phyloP scores from a whole-genome alignment of 1,140 invertebrate species.

The Ridgeia piscesae region DNA sequence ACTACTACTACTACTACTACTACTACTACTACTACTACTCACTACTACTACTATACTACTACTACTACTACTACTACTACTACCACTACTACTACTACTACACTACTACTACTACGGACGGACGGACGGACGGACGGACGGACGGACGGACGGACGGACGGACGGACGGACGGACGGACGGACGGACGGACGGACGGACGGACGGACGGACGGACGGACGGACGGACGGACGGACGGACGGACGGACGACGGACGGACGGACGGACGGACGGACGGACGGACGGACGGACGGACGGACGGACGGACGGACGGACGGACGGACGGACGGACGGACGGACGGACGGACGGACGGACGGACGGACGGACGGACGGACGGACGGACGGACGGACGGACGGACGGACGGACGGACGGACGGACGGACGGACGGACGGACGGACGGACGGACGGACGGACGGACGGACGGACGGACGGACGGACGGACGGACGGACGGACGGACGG shows the following conservation, averaged over 20 bases:
- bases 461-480: too few relatives aligned
- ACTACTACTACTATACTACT: too few relatives aligned
- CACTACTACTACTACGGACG: too few relatives aligned
- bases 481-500: too few relatives aligned
- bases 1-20: slow-evolving; percentile 13
- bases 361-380: not conserved
- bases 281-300: too few relatives aligned
- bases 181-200: slow-evolving; percentile 3
- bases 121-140: not conserved
- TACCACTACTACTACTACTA: slow-evolving; percentile 13
- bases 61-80: slow-evolving; percentile 13
- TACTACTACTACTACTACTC: slow-evolving; percentile 13
- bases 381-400: not conserved
- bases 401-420: not conserved
- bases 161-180: slow-evolving; percentile 3
- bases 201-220: not conserved
- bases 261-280: too few relatives aligned
- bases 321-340: slow-evolving; percentile 3
- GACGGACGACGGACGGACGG: too few relatives aligned
- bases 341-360: not conserved
- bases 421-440: not conserved
- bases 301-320: slow-evolving; percentile 2
- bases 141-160: slow-evolving; percentile 7
- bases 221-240: too few relatives aligned
- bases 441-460: slow-evolving; percentile 2